Base-by-base conservation (phyloP, 2,888 invertebrate genomes). In the Melanotus villosus region DNA sequence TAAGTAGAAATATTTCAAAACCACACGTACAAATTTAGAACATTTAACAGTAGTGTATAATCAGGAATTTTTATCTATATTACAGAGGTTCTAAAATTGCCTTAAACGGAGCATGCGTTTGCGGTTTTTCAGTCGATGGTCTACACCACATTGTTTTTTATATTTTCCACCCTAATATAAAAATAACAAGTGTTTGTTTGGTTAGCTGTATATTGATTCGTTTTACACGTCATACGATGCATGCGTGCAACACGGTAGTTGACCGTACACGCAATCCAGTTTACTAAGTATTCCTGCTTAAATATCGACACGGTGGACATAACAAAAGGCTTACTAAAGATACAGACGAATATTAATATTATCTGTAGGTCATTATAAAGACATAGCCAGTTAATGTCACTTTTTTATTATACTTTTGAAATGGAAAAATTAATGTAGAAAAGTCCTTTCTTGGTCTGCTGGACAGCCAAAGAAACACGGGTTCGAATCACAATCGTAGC, bases 221-320 rank as follows among this genome's bases (percentile, higher is more conserved):
- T 38, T 60, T 41, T 30, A 23, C 41, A 73, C 68, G 70, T 70
- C 68, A 73, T 64, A 66, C 62, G 62, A 65, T 71, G 68, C 65
- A 73, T 73, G 73, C 73, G 73, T 73, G 73, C 71, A 73, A 66
- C 64, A 60, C 64, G 47, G 64, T 69, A 68, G 66, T 68, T 64
- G 57, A 64, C 64, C 63, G 57, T 60, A 63, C 73, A 73, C 73
- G 73, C 73, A 73, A 73, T 62, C 38, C 62, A 58, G 57, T 65
- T 65, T 26, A 41, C 54, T 54, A 64, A 32, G 52, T 52, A 52
- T 52, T 14, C 50, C 41, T 64, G 54, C 52, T 54, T n/a, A 34
- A 64, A 54, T 64, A 64, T 54, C 64, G 54, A 64, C 54, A 54
- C 30, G 26, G 32, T 54, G 64, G 54, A 64, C 64, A 56, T 47